Percentiles rank a stretch among this genome's conserved stretches.
phyloP scores from a whole-genome alignment of 2,113 vertebrate species.

The Salvelinus namaycush region DNA sequence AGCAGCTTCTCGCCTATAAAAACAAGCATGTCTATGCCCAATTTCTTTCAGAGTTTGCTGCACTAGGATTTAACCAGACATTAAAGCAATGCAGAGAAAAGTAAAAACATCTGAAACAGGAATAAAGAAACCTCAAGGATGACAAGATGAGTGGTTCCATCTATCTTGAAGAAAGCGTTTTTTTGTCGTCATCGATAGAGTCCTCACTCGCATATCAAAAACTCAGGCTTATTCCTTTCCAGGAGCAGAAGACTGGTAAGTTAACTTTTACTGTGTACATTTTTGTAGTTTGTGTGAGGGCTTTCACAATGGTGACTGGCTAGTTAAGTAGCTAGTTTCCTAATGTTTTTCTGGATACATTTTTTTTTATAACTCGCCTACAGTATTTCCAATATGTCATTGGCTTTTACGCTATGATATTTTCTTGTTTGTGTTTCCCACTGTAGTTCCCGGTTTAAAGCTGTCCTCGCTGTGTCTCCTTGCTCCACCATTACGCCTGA shows the following conservation, averaged over 20 bases:
- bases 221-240: neutral
- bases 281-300: too few relatives aligned
- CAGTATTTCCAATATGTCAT: too few relatives aligned
- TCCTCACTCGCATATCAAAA: neutral
- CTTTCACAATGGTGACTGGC: too few relatives aligned
- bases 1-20: too few relatives aligned
- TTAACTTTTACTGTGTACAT: neutral
- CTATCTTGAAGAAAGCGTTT: neutral
- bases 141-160: neutral
- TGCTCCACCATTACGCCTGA: conserved; percentile 43
- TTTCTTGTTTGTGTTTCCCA: neutral
- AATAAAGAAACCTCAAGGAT: conserved; percentile 11
- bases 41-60: conserved; percentile 10
- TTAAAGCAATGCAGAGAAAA: conserved; percentile 22
- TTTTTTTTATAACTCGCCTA: too few relatives aligned
- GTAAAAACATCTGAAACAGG: too few relatives aligned
- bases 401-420: too few relatives aligned
- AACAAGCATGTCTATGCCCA: too few relatives aligned
- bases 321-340: too few relatives aligned
- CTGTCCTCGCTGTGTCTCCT: conserved; percentile 31
- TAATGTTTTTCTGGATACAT: too few relatives aligned
- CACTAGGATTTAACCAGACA: conserved; percentile 43
- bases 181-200: neutral
- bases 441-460: conserved; percentile 1
- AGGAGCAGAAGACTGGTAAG: neutral